Evolutionary conservation across 2,797 vertebrate genomes (phyloP).

Genomic region (Chrosomus eos): DNA sequence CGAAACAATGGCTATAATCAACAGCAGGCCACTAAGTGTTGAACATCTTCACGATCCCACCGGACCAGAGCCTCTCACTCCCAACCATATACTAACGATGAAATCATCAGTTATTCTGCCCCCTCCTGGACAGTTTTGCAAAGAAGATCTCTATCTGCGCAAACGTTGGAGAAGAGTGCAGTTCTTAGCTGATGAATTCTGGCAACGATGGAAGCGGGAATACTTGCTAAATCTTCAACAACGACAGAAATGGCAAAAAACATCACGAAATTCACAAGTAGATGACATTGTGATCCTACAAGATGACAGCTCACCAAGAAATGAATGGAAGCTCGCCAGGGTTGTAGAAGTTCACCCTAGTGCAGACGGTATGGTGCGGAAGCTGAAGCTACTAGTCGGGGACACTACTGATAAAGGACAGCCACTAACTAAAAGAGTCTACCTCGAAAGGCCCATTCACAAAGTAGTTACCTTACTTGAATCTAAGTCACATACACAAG

Average conservation of each 20-base stretch:
- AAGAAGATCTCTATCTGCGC: neutral
- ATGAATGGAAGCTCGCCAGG: neutral
- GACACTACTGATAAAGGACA: neutral
- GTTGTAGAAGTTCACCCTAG: neutral
- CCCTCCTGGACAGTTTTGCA: conserved; percentile 7
- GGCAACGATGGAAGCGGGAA: neutral
- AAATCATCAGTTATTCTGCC: conserved; percentile 34
- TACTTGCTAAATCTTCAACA: neutral
- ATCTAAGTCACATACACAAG: too few relatives aligned
- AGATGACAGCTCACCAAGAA: neutral
- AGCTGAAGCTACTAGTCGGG: neutral
- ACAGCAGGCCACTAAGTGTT: neutral
- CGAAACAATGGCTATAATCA: neutral
- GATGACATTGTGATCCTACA: neutral
- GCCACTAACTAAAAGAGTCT: neutral
- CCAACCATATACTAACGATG: conserved; percentile 21
- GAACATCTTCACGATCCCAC: neutral
- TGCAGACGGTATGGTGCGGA: neutral
- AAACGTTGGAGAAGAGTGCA: conserved; percentile 6
- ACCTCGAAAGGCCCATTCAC: neutral
- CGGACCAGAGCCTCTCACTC: neutral
- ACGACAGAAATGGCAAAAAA: neutral
- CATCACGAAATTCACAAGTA: neutral
- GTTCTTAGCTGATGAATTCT: conserved; percentile 11
- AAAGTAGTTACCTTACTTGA: neutral